Base-by-base conservation (phyloP, 2,113 vertebrate species). In the Thryonomys swinderianus region DNA sequence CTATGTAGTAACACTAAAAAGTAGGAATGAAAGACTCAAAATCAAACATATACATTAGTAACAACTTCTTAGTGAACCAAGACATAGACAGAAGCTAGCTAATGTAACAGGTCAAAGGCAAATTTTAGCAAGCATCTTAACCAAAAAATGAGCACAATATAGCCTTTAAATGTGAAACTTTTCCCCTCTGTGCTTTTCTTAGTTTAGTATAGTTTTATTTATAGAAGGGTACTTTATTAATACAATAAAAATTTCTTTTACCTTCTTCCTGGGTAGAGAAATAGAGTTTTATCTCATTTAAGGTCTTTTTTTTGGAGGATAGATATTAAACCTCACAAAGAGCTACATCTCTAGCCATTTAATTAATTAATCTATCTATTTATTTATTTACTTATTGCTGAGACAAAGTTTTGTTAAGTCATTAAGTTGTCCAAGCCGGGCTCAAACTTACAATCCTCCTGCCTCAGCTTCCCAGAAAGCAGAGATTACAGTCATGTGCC, bases 1-100 rank as follows among this genome's bases (percentile, higher is more conserved):
- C 40, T 59, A 45, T 32, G 30, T 1, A 59, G 45, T 87, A 79
- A 80, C 20, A 40, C 0, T 23, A 37, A 51, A 80, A 66, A 83
- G 21, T 0, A 61, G 66, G 48, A 80, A 88, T 32, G 62, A 91
- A 91, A 81, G 34, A 88, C 81, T 90, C 23, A 55, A 95, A 95
- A 93, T 18, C 87, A 66, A 88, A 69, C 42, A 40, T 20, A 67
- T 7, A 86, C 21, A 80, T 18, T 67, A n/a, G 81, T 67, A 30
- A 81, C 53, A 67, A 62, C 74, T 74, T 61, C 61, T 66, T 16
- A 59, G 66, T 61, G 61, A 92, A 92, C 85, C 62, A 88, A 79
- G 21, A 20, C 55, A n/a, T 13, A 92, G 20, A 53, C 9, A 82
- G 53, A 91, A n/a, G 13, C 14, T 32, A 59, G 32, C 59, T 10